Conservation (phyloP, 2,113 vertebrate genomes). For the Paradoxurus hermaphroditus region DNA sequence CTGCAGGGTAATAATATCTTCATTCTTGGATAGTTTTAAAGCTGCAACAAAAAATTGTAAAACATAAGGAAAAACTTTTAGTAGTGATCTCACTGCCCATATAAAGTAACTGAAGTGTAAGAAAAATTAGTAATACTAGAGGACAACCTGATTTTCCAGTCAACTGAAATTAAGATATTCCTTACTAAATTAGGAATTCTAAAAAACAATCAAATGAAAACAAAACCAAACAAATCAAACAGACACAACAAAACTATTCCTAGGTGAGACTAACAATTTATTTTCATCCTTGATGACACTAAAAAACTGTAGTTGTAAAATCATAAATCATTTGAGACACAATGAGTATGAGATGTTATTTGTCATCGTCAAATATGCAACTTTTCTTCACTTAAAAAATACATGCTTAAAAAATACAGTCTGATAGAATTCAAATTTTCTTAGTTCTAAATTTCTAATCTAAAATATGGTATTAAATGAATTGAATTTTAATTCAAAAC, state of each 20-base stretch:
- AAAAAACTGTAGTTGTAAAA: not conserved
- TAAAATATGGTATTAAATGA: conserved; percentile 3
- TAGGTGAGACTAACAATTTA: not conserved
- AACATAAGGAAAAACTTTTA: conserved; percentile 27
- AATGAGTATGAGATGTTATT: not conserved
- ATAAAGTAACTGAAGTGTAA: conserved; percentile 6
- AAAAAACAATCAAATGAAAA: not conserved
- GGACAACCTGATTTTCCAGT: not conserved
- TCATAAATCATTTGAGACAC: not conserved
- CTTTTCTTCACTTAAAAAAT: not conserved
- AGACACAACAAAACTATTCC: not conserved
- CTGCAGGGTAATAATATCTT: conserved; percentile 91
- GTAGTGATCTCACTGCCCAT: not conserved
- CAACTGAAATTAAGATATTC: not conserved
- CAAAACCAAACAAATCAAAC: not conserved
- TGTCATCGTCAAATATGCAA: not conserved
- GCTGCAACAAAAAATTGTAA: conserved; percentile 78
- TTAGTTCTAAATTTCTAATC: not conserved
- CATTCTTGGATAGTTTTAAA: conserved; percentile 87
- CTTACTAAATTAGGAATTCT: not conserved
- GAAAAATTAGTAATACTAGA: not conserved
- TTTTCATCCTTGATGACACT: no score
- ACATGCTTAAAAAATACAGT: not conserved
- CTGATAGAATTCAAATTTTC: conserved; percentile 26
- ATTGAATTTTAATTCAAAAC: conserved; percentile 5